phyloP scores from a whole-genome alignment of 2,888 invertebrate species.

The Dasysyrphus albostriatus region DNA sequence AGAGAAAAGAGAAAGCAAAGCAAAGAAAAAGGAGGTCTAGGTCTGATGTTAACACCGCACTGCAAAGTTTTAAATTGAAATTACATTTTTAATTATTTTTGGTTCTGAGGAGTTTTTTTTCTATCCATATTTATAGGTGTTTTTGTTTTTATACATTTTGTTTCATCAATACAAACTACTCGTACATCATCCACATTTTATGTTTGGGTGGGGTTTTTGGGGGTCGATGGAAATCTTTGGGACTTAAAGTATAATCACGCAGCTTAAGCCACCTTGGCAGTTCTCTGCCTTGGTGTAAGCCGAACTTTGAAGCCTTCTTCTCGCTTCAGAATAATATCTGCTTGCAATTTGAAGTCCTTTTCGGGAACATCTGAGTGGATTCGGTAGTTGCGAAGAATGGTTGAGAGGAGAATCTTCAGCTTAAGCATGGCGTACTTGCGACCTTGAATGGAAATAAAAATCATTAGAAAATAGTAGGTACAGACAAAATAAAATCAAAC shows the following conservation, averaged over 20 bases:
- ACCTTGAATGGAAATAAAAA: slow-evolving; percentile 83
- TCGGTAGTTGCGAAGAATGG: slow-evolving; percentile 89
- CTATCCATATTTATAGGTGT: slow-evolving; percentile 37
- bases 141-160: slow-evolving; percentile 39
- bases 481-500: slow-evolving; percentile 78
- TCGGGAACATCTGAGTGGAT: slow-evolving; percentile 88
- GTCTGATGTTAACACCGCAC: slow-evolving; percentile 68
- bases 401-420: slow-evolving; percentile 90
- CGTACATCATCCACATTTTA: slow-evolving; percentile 38
- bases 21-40: slow-evolving; percentile 30
- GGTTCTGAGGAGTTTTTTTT: slow-evolving; percentile 29
- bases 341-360: slow-evolving; percentile 89
- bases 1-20: slow-evolving; percentile 60
- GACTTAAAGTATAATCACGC: slow-evolving; percentile 9
- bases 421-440: slow-evolving; percentile 93
- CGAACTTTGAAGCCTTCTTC: slow-evolving; percentile 90
- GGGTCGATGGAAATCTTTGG: slow-evolving; percentile 47
- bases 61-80: slow-evolving; percentile 43
- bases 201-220: background rate
- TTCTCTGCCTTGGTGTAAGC: slow-evolving; percentile 86
- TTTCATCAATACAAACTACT: slow-evolving; percentile 65
- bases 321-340: slow-evolving; percentile 91
- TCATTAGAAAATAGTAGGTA: background rate
- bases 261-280: slow-evolving; percentile 71
- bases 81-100: slow-evolving; percentile 16